Evolutionary conservation across 2,888 invertebrate genomes (phyloP).

Genomic region (Pseudococcus viburni): DNA sequence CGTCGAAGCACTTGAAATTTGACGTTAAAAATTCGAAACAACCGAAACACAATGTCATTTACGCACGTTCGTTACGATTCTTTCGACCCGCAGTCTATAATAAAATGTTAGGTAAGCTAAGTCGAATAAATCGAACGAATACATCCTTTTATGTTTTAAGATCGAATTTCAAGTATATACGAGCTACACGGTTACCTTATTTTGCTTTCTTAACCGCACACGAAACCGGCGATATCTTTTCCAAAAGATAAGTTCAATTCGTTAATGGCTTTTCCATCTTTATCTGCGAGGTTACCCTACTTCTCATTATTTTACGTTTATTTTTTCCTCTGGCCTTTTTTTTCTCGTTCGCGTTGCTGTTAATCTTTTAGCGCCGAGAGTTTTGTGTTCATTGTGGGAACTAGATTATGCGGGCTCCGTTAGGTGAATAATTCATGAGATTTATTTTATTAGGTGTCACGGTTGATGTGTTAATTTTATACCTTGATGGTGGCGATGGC

Average conservation of each 20-base stretch:
- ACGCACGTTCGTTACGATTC: conserved; percentile 23
- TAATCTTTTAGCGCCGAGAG: conserved; percentile 32
- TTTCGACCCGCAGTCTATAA: background rate
- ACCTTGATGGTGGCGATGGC: background rate
- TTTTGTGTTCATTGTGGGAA: conserved; percentile 8
- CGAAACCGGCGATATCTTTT: conserved; percentile 52
- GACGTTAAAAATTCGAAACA: background rate
- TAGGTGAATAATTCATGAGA: conserved; percentile 39
- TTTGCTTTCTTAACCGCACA: conserved; percentile 56
- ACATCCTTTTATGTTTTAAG: conserved; percentile 43
- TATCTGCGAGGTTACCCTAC: conserved; percentile 54
- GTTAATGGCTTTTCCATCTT: conserved; percentile 63
- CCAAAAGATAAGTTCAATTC: conserved; percentile 64
- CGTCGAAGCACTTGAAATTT: background rate
- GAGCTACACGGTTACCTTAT: conserved; percentile 55
- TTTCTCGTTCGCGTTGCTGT: background rate
- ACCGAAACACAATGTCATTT: background rate
- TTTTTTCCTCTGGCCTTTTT: conserved; percentile 43
- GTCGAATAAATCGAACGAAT: conserved; percentile 35
- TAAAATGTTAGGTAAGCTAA: background rate
- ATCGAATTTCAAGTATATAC: conserved; percentile 53
- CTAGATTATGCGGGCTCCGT: conserved; percentile 9
- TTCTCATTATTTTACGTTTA: conserved; percentile 62
- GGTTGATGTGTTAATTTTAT: conserved; percentile 14
- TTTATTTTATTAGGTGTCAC: conserved; percentile 25